Evolutionary conservation across 2,797 vertebrate species (phyloP), one percentile per base, ranked within the genome.

Genomic region (Numenius phaeopus): DNA sequence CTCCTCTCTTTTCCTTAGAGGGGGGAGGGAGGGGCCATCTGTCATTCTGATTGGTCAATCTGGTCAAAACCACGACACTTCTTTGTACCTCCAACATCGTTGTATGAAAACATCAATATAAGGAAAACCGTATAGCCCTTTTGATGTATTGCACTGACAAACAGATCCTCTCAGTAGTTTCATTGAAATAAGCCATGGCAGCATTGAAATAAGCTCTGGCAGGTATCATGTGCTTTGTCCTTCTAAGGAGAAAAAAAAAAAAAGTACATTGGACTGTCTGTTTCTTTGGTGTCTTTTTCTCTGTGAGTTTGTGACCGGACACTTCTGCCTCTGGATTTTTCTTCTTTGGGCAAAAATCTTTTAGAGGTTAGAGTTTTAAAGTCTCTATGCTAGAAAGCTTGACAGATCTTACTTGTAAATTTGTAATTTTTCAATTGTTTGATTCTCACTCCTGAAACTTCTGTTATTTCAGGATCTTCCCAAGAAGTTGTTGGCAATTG

Each of bases 201-300:
- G 16, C 24, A 12, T 13, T 5, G 2, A 73, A 93, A 80, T 57
- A 54, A 81, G 20, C 14, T 8, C 10, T 83, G 52, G 14, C 32
- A 87, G 30, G 17, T 87, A 21, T 50, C 23, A 1, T 34, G 1
- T 67, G 14, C 52, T 76, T 87, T 72, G 47, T 71, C 17, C 40
- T 90, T 78, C 20, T 34, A 37, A 54, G n/a, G 22, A 18, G 10
- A 18, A 32, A 29, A 14, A 22, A 14, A 22, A 54, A 57, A 42
- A 18, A 20, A 15, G 1, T 14, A 14, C 22, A 7, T 4, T 52
- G 29, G 57, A 58, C n/a, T 65, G 18, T 27, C 7, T 39, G 0
- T 75, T 88, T 62, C 11, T 21, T 88, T 14, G 4, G 2, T 62
- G n/a, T 13, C 22, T 26, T 19, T 34, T 61, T 34, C 24, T 1